Base-by-base conservation (phyloP, 1,140 invertebrate species). In the Caerostris darwini region DNA sequence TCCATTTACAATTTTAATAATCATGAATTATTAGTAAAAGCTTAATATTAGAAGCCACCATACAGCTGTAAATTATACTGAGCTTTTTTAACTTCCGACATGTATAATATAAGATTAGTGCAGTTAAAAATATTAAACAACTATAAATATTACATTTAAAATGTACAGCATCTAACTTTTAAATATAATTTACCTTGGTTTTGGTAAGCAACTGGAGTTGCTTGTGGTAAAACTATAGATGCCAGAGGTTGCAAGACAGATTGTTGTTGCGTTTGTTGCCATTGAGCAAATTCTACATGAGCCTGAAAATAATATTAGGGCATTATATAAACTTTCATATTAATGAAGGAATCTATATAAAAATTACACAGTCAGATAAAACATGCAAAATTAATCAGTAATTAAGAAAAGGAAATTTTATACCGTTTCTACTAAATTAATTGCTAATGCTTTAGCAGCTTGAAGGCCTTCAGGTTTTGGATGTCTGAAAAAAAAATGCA, bases 341-440 rank as follows among this genome's bases (percentile, higher is more conserved):
- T 61, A 61, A 10, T 61, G 6, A 61, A 10, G 59, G 7, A 3
- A 10, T 61, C 34, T 34, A 34, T 34, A 34, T 34, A 34, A 34
- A 34, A 34, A 34, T 34, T 34, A 34, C 34, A 34, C 5, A 64
- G 12, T 50, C 5, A 10, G 8, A 34, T 10, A 77, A 77, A 50
- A 77, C 12, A 50, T 50, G 54, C 5, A 8, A 57, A n/a, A 56
- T 6, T n/a, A 57, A 14, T 17, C 58, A 53, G 53, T 34, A 88
- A 56, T 34, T 64, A 12, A 56, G 8, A 64, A 10, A 14, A 71
- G 58, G 7, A 61, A 19, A 91, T 6, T 10, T 95, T 96, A 96
- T 96, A 98, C 97, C 59, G 98, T 98, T 96, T 98, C 97, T 92
- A 98, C 97, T 59, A 98, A 96, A 96, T 98, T 98, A 95, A 97